phyloP scores from a whole-genome alignment of 2,797 vertebrate species.

The Melanogrammus aeglefinus region DNA sequence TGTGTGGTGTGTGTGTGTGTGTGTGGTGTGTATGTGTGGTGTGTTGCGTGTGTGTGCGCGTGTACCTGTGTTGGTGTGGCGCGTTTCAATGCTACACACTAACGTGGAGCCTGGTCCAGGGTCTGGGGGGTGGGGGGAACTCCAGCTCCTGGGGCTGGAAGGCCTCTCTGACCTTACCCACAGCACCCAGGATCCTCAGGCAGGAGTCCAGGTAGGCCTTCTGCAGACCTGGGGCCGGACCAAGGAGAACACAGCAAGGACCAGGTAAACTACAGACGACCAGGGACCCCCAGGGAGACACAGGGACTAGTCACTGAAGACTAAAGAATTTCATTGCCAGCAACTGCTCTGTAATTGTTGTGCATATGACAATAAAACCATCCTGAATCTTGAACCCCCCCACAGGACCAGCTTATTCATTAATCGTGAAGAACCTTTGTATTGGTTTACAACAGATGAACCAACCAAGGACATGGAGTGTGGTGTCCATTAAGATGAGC shows the following conservation, averaged over 20 bases:
- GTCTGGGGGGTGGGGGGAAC: conserved; percentile 95
- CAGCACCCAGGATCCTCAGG: conserved; percentile 90
- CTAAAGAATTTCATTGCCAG: too few species aligned
- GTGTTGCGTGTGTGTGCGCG: not conserved
- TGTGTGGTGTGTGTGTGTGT: too few species aligned
- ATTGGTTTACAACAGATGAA: not conserved
- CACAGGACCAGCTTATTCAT: not conserved
- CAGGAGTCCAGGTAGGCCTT: conserved; percentile 96
- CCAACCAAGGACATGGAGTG: too few species aligned
- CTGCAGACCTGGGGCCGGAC: conserved; percentile 80
- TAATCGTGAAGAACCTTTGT: not conserved
- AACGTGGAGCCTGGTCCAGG: conserved; percentile 93
- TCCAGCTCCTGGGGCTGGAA: conserved; percentile 96
- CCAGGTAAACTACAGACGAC: not conserved
- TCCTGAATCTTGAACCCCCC: too few species aligned
- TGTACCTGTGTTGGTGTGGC: not conserved
- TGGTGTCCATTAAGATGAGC: too few species aligned
- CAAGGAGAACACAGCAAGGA: not conserved
- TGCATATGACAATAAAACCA: too few species aligned
- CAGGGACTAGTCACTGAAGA: too few species aligned
- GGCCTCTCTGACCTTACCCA: conserved; percentile 95
- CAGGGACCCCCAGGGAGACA: too few species aligned
- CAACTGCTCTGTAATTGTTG: too few species aligned
- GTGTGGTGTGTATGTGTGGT: not conserved
- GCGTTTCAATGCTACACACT: conserved; percentile 46